These are phyloP conservation scores for Paralichthys olivaceus DNA, from an alignment of 2,113 vertebrate genomes.

Conservation along the genomic window DNA sequence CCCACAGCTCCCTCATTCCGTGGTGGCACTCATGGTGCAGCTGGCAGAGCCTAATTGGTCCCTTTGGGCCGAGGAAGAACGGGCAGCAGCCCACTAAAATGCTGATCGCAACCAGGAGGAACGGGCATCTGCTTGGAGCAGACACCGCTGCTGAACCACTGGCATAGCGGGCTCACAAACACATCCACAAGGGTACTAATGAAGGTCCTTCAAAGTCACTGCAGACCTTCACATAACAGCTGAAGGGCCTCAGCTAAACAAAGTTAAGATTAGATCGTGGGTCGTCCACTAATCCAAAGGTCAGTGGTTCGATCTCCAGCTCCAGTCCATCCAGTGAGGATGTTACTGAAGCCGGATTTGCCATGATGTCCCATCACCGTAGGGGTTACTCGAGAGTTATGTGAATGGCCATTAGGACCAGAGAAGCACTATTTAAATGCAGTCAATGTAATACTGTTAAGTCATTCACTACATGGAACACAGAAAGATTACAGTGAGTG, in stretches of 20 bases:
- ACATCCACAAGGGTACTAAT: conserved; percentile 17
- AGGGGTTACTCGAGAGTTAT: background rate
- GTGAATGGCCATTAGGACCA: background rate
- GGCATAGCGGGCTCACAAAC: conserved; percentile 46
- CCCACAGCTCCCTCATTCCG: conserved; percentile 34
- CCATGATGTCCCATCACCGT: background rate
- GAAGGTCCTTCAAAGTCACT: conserved; percentile 75
- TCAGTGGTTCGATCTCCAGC: background rate
- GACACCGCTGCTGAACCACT: conserved; percentile 67
- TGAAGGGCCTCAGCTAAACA: background rate
- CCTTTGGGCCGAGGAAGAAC: conserved; percentile 72
- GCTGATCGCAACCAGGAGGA: too few relatives aligned
- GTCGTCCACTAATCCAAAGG: background rate
- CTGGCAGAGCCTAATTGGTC: conserved; percentile 82
- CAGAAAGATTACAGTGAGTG: too few relatives aligned
- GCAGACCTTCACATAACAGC: background rate
- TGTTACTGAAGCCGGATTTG: background rate
- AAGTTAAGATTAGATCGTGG: background rate
- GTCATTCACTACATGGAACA: too few relatives aligned
- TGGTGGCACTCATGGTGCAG: conserved; percentile 69
- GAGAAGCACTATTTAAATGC: too few relatives aligned
- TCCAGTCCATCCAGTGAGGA: background rate
- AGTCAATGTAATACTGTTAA: too few relatives aligned
- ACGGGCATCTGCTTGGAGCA: conserved; percentile 74
- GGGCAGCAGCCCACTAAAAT: conserved; percentile 51